Conservation (phyloP, 2,113 vertebrate species). For the Lasiurus borealis region DNA sequence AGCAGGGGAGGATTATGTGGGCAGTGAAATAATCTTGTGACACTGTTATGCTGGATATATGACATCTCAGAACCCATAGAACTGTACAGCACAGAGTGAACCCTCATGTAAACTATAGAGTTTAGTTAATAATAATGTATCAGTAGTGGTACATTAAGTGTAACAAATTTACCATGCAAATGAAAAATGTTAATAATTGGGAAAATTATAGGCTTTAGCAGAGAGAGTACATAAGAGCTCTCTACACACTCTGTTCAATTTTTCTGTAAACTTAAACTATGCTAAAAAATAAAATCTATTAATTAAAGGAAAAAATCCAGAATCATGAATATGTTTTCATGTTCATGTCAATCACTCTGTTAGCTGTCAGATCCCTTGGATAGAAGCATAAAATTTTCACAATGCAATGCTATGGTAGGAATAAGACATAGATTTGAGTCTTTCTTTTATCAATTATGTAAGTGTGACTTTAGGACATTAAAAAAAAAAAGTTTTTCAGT, state of each 20-base stretch:
- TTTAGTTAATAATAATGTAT: not conserved
- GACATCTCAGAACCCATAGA: not conserved
- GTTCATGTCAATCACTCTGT: not conserved
- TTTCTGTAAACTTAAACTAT: not conserved
- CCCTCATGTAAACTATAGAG: not conserved
- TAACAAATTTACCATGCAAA: not conserved
- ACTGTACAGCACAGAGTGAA: not conserved
- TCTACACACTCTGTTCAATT: not conserved
- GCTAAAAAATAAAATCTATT: not conserved
- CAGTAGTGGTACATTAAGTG: not conserved
- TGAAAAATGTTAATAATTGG: not conserved
- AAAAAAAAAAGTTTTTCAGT: slow-evolving; percentile 35
- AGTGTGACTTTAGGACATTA: not conserved
- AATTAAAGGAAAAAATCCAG: not conserved
- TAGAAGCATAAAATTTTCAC: not conserved
- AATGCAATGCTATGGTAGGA: not conserved
- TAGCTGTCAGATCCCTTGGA: not conserved
- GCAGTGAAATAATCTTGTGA: not conserved
- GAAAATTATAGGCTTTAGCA: not conserved
- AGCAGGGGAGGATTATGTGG: not conserved
- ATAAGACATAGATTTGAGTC: not conserved
- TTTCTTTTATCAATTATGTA: not conserved
- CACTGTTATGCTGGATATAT: not conserved
- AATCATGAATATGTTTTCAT: not conserved
- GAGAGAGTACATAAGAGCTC: not conserved